Evolutionary conservation across 2,797 vertebrate species (phyloP).

Genomic region (Pseudomugil gertrudae): DNA sequence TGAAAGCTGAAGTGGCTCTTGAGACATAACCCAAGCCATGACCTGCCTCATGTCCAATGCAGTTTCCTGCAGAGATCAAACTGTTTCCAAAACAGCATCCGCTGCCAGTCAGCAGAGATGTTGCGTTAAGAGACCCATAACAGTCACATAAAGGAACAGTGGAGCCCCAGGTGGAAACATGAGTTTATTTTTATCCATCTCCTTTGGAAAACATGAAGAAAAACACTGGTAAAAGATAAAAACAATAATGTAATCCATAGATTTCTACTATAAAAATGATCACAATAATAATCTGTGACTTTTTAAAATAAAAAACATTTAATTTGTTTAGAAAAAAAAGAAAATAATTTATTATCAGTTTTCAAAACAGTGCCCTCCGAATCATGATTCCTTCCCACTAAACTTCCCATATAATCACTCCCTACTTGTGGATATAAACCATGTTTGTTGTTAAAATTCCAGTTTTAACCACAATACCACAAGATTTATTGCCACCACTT

Average conservation of each 20-base stretch:
- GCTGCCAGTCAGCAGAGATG: constrained; percentile 20
- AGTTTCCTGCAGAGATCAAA: constrained; percentile 33
- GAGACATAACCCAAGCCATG: constrained; percentile 34
- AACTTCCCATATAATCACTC: neutral
- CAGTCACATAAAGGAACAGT: constrained; percentile 10
- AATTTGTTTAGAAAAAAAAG: neutral
- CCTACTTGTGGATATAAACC: constrained; percentile 17
- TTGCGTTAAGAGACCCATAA: constrained; percentile 26
- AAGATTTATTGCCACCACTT: constrained; percentile 17
- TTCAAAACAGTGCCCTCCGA: too few species aligned
- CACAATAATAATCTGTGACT: neutral
- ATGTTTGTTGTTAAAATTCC: constrained; percentile 24
- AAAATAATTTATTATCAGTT: neutral
- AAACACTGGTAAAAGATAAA: constrained; percentile 41
- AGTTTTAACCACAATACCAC: constrained; percentile 29
- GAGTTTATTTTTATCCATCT: constrained; percentile 54
- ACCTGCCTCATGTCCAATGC: constrained; percentile 21
- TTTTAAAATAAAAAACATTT: neutral
- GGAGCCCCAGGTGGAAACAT: constrained; percentile 44
- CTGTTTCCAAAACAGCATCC: constrained; percentile 48
- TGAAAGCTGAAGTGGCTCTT: neutral
- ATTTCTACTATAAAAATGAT: neutral
- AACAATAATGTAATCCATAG: constrained; percentile 16
- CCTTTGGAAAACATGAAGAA: constrained; percentile 42
- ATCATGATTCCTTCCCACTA: neutral